phyloP scores from a whole-genome alignment of 2,797 vertebrate species.

The Capromys pilorides region DNA sequence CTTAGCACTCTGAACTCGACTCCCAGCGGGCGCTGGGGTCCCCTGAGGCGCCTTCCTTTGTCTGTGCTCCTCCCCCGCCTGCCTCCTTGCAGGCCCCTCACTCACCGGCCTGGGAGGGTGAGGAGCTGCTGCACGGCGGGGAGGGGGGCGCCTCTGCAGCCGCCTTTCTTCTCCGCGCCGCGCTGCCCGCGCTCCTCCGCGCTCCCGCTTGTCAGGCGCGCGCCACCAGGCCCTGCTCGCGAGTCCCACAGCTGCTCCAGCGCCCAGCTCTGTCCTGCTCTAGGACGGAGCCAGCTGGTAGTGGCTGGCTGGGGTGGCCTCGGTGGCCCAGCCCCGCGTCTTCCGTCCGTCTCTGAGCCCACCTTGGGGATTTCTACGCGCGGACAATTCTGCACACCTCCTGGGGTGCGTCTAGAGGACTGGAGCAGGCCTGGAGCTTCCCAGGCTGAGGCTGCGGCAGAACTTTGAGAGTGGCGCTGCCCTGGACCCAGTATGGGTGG shows the following conservation, averaged over 20 bases:
- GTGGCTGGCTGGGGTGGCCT: not conserved
- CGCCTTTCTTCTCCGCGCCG: conserved; percentile 63
- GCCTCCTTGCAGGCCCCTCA: conserved; percentile 49
- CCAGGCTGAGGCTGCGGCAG: not conserved
- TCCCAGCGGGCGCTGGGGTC: conserved; percentile 59
- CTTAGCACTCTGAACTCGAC: not conserved
- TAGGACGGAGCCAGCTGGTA: not conserved
- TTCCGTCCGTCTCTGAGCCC: not conserved
- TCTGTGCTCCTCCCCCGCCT: conserved; percentile 63
- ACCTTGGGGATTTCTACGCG: not conserved
- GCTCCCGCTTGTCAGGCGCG: conserved; percentile 37
- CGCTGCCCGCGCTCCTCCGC: conserved; percentile 59
- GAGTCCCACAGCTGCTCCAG: not conserved
- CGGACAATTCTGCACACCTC: not conserved
- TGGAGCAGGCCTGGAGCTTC: not conserved
- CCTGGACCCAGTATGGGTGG: conserved; percentile 62
- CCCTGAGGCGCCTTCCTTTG: conserved; percentile 74
- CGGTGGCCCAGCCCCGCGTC: not conserved
- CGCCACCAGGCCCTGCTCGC: not conserved
- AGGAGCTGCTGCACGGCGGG: not conserved
- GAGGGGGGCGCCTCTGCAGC: conserved; percentile 30
- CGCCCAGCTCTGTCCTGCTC: not conserved
- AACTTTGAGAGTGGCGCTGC: conserved; percentile 26
- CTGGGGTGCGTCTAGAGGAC: not conserved
- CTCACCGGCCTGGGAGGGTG: conserved; percentile 45